Conservation (phyloP, 2,888 invertebrate species). For the Agapostemon virescens region DNA sequence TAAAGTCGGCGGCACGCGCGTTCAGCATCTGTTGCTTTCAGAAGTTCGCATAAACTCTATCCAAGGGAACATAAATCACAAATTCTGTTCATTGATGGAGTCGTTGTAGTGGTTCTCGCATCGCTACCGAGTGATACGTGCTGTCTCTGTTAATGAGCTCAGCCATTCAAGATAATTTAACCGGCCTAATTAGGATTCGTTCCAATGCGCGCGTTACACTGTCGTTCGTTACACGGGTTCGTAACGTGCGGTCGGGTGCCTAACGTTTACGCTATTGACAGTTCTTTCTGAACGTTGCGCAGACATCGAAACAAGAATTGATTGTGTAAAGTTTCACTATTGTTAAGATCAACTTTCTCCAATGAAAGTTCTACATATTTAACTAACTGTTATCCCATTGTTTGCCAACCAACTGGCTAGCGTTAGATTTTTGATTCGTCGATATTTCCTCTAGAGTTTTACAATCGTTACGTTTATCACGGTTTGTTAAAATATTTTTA, state of each 20-base stretch:
- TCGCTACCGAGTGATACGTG: constrained; percentile 6
- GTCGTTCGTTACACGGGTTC: neutral
- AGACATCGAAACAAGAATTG: neutral
- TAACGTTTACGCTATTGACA: neutral
- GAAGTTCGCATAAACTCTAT: neutral
- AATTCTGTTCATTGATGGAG: constrained; percentile 24
- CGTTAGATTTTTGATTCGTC: neutral
- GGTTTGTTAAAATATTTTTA: no score
- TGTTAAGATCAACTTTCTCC: neutral
- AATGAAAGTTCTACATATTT: neutral
- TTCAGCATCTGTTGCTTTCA: neutral
- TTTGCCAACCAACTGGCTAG: neutral
- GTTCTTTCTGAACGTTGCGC: neutral
- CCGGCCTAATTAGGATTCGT: constrained; percentile 37
- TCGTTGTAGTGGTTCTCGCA: constrained; percentile 31
- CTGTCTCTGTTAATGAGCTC: constrained; percentile 11
- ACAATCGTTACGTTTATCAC: neutral
- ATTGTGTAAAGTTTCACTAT: constrained; percentile 2
- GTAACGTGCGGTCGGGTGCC: neutral
- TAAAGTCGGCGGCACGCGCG: no score
- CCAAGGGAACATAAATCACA: constrained; percentile 6
- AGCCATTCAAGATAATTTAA: constrained; percentile 35
- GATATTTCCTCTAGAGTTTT: neutral
- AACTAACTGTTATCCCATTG: neutral
- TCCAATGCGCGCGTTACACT: constrained; percentile 46